A percentile compares a stretch with the other conserved stretches of the same genome.
phyloP scores from a whole-genome alignment of 2,888 invertebrate genomes.

The Lucinisca nassula region DNA sequence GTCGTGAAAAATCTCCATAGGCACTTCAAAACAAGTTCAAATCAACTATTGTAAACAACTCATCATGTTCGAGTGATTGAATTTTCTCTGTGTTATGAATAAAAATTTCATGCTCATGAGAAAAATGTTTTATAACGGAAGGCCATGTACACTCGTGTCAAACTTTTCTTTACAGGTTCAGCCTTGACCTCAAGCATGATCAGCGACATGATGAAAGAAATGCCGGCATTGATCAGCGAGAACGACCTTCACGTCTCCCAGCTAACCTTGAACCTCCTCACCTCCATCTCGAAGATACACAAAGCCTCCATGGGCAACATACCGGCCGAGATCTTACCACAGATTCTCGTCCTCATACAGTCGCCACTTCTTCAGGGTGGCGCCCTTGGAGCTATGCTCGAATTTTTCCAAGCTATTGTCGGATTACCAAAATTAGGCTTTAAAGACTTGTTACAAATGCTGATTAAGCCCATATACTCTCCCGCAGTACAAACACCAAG shows the following conservation, averaged over 20 bases:
- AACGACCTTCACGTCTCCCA: constrained; percentile 97
- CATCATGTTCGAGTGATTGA: no score
- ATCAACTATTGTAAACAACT: no score
- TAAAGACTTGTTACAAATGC: constrained; percentile 92
- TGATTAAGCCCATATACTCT: constrained; percentile 87
- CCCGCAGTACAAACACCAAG: constrained; percentile 63
- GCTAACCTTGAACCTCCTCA: constrained; percentile 87
- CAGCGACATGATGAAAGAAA: constrained; percentile 94
- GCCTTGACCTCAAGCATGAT: constrained; percentile 92
- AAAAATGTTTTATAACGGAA: no score
- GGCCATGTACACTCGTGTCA: no score
- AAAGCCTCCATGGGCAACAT: constrained; percentile 83
- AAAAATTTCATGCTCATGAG: no score
- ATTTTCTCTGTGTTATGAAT: no score
- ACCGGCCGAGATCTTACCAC: constrained; percentile 84
- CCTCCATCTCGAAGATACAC: constrained; percentile 85
- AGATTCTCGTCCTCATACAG: constrained; percentile 95
- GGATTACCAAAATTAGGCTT: constrained; percentile 92
- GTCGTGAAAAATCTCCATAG: no score
- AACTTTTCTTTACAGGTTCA: constrained; percentile 83
- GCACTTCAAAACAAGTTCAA: no score
- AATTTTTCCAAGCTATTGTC: constrained; percentile 97
- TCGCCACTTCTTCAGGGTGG: constrained; percentile 98
- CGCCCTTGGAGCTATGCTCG: constrained; percentile 96
- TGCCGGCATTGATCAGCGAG: constrained; percentile 97